phyloP scores from a whole-genome alignment of 2,113 vertebrate genomes.

The Dasyornis broadbenti region DNA sequence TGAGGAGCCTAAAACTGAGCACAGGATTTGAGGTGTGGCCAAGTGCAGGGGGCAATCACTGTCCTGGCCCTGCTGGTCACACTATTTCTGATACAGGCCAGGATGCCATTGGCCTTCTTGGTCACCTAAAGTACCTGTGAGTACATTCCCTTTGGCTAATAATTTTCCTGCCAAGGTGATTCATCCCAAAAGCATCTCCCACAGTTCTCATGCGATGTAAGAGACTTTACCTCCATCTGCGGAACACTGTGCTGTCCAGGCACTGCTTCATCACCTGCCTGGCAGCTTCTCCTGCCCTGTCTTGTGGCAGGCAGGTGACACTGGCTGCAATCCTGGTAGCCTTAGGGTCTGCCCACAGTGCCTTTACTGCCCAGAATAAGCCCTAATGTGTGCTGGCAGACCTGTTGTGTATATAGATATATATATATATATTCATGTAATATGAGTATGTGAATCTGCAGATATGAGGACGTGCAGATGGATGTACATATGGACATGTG shows the following conservation, averaged over 20 bases:
- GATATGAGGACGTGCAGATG: neutral
- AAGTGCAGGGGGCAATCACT: neutral
- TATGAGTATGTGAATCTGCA: neutral
- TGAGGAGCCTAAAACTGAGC: neutral
- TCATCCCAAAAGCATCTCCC: neutral
- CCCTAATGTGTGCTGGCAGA: neutral
- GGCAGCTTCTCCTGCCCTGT: neutral
- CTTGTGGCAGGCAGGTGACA: neutral
- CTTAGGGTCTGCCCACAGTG: neutral
- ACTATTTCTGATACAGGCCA: neutral
- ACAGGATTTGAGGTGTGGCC: neutral
- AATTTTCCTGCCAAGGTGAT: neutral
- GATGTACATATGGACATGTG: neutral
- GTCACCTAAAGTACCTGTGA: neutral
- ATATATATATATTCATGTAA: too few species aligned
- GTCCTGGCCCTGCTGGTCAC: neutral
- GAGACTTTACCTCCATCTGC: neutral
- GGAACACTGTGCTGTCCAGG: neutral
- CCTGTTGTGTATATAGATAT: neutral
- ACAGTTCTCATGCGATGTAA: fast-evolving
- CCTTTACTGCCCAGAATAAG: neutral
- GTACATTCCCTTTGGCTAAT: neutral
- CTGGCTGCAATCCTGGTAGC: neutral
- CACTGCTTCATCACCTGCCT: neutral
- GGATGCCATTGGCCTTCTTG: neutral